Evolutionary conservation across 2,888 invertebrate species (phyloP).

Genomic region (Stomorhina lunata): DNA sequence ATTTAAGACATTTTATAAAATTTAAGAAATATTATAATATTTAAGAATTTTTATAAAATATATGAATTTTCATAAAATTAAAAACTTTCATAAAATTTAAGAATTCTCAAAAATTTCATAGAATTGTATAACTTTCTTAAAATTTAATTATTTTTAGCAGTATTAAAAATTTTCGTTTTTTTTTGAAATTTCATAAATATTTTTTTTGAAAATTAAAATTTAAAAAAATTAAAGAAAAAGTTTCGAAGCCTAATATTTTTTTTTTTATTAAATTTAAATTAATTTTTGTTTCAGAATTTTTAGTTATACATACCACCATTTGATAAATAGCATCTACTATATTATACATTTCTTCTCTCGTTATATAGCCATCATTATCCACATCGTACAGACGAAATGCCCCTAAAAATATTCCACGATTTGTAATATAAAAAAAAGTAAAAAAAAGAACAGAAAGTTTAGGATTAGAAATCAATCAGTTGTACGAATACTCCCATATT

Average conservation of each 20-base stretch:
- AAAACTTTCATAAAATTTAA: too few species aligned
- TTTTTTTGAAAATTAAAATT: background rate
- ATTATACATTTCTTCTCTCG: slow-evolving; percentile 96
- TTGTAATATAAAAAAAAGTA: background rate
- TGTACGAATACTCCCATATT: too few species aligned
- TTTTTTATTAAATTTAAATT: background rate
- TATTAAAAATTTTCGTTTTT: background rate
- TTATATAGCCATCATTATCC: slow-evolving; percentile 96
- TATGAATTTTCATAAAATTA: too few species aligned
- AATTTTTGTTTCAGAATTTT: background rate
- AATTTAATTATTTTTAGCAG: too few species aligned
- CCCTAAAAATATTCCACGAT: slow-evolving; percentile 83
- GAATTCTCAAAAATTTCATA: too few species aligned
- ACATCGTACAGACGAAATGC: slow-evolving; percentile 96
- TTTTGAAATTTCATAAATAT: background rate
- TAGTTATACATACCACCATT: slow-evolving; percentile 91
- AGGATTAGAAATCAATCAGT: background rate
- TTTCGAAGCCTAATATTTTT: too few species aligned
- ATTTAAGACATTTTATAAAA: too few species aligned
- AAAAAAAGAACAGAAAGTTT: background rate
- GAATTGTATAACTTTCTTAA: too few species aligned
- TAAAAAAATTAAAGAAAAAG: background rate
- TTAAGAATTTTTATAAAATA: too few species aligned
- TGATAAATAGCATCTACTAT: slow-evolving; percentile 98
- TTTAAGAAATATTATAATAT: too few species aligned